phyloP scores from a whole-genome alignment of 2,888 invertebrate genomes.

The Watsonalla cultraria region DNA sequence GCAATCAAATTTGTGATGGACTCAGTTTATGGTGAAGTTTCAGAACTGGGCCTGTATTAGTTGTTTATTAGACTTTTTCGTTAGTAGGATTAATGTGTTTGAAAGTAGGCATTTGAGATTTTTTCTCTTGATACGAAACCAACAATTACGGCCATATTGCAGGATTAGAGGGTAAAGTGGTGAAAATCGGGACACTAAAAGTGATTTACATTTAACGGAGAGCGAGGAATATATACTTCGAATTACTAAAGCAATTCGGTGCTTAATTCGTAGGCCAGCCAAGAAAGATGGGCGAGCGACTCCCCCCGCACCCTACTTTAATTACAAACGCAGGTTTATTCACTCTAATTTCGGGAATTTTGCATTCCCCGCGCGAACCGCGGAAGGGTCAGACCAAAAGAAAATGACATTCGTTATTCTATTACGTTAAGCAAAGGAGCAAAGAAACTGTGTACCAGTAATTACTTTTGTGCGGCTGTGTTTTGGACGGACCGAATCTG shows the following conservation, averaged over 20 bases:
- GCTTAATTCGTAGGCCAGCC: conserved; percentile 75
- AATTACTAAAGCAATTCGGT: conserved; percentile 76
- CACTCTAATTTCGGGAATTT: conserved; percentile 76
- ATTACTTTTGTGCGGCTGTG: conserved; percentile 58
- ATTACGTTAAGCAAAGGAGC: conserved; percentile 69
- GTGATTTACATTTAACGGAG: conserved; percentile 74
- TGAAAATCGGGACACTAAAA: conserved; percentile 70
- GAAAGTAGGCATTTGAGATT: conserved; percentile 10
- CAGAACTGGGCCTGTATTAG: no score
- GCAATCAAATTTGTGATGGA: no score
- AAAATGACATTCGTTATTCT: conserved; percentile 79
- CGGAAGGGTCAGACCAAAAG: conserved; percentile 75
- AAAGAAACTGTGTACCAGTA: conserved; percentile 55
- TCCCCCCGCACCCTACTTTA: conserved; percentile 64
- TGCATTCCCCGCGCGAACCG: conserved; percentile 74
- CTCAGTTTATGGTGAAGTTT: no score
- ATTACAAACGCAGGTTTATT: conserved; percentile 75
- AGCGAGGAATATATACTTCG: conserved; percentile 73
- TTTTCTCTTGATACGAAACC: conserved; percentile 16
- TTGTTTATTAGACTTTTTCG: no score
- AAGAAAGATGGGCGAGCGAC: conserved; percentile 72
- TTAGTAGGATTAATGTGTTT: no score
- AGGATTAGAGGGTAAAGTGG: conserved; percentile 56
- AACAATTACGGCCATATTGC: conserved; percentile 26
- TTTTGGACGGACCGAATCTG: conserved; percentile 36